A percentile compares a stretch with the other conserved stretches of the same genome.
phyloP scores from a whole-genome alignment of 2,888 invertebrate genomes.

The Tiphia femorata region DNA sequence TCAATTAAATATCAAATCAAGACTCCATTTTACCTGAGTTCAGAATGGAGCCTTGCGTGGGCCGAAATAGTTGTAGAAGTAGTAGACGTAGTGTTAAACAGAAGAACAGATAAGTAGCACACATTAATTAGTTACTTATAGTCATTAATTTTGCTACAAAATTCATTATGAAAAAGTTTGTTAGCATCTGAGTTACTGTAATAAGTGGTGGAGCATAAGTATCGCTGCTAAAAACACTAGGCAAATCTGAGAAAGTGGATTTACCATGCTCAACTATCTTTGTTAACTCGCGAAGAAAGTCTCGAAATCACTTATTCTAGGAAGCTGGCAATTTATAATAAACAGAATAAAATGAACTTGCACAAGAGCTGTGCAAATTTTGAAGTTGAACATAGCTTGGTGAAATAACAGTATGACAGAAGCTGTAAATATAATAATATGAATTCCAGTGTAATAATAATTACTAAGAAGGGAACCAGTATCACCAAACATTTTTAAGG shows the following conservation, averaged over 20 bases:
- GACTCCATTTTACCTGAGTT: constrained; percentile 84
- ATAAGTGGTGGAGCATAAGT: constrained; percentile 61
- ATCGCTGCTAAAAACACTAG: constrained; percentile 55
- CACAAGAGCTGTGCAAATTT: constrained; percentile 18
- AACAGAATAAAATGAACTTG: neutral
- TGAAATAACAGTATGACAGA: constrained; percentile 50
- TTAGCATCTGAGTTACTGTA: constrained; percentile 32
- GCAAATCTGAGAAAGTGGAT: constrained; percentile 47
- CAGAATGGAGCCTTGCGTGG: constrained; percentile 85
- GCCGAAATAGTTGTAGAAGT: constrained; percentile 73
- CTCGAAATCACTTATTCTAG: constrained; percentile 6
- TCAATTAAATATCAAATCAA: constrained; percentile 68
- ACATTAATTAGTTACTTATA: constrained; percentile 33
- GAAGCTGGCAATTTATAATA: constrained; percentile 2
- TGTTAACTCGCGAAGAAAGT: constrained; percentile 1
- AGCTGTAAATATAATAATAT: constrained; percentile 50
- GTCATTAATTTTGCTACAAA: constrained; percentile 37
- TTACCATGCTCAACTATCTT: constrained; percentile 50
- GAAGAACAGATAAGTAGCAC: constrained; percentile 59
- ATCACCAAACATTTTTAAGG: constrained; percentile 32
- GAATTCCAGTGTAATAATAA: constrained; percentile 38
- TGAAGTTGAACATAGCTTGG: constrained; percentile 51
- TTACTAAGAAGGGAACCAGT: constrained; percentile 31
- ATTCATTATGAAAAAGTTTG: constrained; percentile 28
- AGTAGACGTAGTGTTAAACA: constrained; percentile 65